A percentile compares a stretch with the other conserved stretches of the same genome.
Conservation (phyloP, 1,140 invertebrate species). For the Trachymyrmex cornetzi region DNA sequence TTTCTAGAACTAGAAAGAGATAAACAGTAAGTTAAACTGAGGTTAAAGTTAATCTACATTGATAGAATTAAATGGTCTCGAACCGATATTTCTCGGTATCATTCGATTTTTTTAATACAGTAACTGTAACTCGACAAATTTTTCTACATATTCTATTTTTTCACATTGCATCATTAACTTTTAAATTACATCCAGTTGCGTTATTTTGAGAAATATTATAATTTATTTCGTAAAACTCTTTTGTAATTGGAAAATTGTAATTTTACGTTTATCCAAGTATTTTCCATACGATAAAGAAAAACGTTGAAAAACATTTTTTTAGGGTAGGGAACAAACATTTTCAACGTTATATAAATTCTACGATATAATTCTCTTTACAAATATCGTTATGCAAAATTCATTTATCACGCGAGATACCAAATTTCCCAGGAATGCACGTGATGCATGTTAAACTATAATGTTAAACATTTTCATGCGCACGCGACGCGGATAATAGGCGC, state of each 20-base stretch:
- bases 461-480: neutral
- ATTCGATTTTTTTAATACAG: no score
- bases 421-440: conserved; percentile 7
- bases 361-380: neutral
- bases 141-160: neutral
- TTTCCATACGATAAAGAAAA: neutral
- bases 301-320: neutral
- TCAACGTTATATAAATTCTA: neutral
- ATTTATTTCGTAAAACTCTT: neutral
- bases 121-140: neutral
- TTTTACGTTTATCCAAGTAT: neutral
- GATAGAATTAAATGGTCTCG: no score
- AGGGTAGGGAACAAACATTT: neutral
- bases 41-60: no score
- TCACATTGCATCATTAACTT: neutral
- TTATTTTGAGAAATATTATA: neutral
- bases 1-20: no score
- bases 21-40: no score
- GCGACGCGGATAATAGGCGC: neutral
- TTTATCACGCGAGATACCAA: conserved; percentile 1
- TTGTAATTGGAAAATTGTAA: neutral
- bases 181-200: neutral
- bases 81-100: no score
- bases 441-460: no score
- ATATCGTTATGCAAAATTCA: neutral